These are phyloP conservation scores for Phylloscopus trochilus DNA, from an alignment of 2,113 vertebrate species.

Conservation along the genomic window DNA sequence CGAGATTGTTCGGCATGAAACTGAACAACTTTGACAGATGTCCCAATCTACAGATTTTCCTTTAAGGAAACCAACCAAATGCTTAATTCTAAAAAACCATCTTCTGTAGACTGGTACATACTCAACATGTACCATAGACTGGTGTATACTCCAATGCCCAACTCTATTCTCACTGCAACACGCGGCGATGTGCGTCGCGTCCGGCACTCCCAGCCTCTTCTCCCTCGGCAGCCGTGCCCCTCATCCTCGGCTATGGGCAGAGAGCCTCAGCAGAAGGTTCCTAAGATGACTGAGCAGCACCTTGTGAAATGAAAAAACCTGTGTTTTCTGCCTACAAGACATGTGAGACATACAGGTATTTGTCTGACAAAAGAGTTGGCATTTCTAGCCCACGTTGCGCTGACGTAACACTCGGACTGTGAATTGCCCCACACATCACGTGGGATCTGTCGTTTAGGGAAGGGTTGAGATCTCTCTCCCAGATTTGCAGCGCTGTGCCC, in stretches of 20 bases:
- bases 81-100: neutral
- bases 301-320: neutral
- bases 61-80: neutral
- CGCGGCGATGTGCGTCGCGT: rapidly evolving
- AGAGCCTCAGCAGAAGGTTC: neutral
- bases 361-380: neutral
- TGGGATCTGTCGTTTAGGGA: neutral
- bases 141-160: neutral
- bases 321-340: neutral
- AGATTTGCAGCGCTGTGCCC: neutral
- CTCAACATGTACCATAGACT: neutral
- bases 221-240: neutral
- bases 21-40: neutral
- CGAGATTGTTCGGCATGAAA: neutral
- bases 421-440: neutral
- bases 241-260: neutral
- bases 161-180: neutral
- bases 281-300: neutral
- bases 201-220: neutral
- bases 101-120: neutral
- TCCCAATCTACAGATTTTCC: neutral
- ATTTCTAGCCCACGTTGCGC: rapidly evolving
- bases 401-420: rapidly evolving
- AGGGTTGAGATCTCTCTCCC: neutral
- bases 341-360: rapidly evolving